Conservation (phyloP, 2,113 vertebrate species). For the Microtus ochrogaster region DNA sequence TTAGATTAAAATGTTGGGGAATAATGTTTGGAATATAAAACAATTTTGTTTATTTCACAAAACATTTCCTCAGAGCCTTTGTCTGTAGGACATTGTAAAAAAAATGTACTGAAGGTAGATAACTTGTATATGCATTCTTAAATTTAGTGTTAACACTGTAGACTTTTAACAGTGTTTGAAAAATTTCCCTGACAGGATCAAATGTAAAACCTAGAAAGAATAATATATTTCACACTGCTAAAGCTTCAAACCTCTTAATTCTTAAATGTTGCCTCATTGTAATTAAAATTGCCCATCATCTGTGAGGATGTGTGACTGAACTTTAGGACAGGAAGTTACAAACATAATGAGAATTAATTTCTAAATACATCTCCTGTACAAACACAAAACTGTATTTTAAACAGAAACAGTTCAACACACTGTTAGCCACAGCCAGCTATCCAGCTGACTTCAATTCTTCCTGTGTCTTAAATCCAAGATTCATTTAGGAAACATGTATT, state of each 20-base stretch:
- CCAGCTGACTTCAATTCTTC: neutral
- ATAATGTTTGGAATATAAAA: constrained; percentile 34
- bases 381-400: neutral
- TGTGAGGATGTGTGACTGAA: neutral
- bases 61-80: constrained; percentile 50
- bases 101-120: neutral
- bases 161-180: constrained; percentile 40
- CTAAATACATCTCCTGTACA: neutral
- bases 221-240: neutral
- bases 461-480: neutral
- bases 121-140: constrained; percentile 3
- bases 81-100: constrained; percentile 38
- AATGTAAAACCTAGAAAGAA: constrained; percentile 32
- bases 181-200: constrained; percentile 49
- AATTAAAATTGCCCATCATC: neutral
- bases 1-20: constrained; percentile 23
- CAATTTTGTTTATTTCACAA: constrained; percentile 32
- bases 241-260: neutral
- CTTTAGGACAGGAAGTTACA: neutral
- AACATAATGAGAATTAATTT: neutral
- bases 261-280: neutral
- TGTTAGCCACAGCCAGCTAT: neutral
- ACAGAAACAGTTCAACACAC: neutral
- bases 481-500: neutral
- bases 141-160: constrained; percentile 20